Conservation (phyloP, 1,140 invertebrate genomes). For the Pseudomyrmex flavicornis region DNA sequence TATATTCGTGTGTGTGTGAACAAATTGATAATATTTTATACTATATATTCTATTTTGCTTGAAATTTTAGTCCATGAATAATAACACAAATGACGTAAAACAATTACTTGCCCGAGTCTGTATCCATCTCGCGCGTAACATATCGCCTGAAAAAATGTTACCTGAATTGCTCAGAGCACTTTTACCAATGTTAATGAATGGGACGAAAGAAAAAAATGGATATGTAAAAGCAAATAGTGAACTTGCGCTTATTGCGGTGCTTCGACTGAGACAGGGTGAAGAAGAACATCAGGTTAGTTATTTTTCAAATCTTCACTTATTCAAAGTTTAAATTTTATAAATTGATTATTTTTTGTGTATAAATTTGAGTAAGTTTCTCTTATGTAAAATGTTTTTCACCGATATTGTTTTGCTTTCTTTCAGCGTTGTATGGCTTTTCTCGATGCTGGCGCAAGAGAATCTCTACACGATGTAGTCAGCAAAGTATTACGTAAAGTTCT, state of each 20-base stretch:
- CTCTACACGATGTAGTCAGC: conserved; percentile 94
- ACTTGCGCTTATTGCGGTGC: conserved; percentile 93
- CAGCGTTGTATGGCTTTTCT: conserved; percentile 91
- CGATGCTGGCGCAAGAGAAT: conserved; percentile 94
- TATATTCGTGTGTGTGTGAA: not conserved
- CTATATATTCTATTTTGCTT: conserved; percentile 18
- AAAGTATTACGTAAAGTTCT: conserved; percentile 92
- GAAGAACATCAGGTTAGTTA: conserved; percentile 89
- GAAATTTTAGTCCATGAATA: conserved; percentile 93
- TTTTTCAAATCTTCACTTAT: not conserved
- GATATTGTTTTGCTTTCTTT: conserved; percentile 71
- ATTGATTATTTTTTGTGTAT: not conserved
- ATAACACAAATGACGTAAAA: conserved; percentile 97
- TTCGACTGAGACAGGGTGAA: conserved; percentile 92
- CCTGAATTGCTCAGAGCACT: conserved; percentile 91
- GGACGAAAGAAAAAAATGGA: conserved; percentile 98
- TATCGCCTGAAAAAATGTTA: conserved; percentile 87
- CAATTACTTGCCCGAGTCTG: conserved; percentile 94
- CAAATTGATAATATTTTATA: not conserved
- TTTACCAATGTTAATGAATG: conserved; percentile 96
- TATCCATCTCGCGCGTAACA: conserved; percentile 89
- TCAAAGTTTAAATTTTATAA: conserved; percentile 14
- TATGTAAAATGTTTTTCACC: not conserved
- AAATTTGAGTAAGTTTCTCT: not conserved
- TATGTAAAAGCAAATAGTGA: conserved; percentile 97